Evolutionary conservation across 2,113 vertebrate species (phyloP).

Genomic region (Danionella cerebrum): DNA sequence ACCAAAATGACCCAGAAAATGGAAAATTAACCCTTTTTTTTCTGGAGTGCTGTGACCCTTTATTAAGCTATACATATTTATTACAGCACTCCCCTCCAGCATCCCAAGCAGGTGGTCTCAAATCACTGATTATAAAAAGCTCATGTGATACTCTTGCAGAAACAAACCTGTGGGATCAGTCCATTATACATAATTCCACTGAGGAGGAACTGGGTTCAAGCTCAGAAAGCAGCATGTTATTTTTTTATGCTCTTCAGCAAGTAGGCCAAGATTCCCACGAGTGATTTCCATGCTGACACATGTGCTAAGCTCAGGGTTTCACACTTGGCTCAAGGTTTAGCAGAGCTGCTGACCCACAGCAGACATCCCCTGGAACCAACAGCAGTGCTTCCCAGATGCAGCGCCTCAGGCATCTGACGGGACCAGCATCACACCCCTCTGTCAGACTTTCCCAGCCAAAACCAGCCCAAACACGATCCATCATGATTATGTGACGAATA

Average conservation of each 20-base stretch:
- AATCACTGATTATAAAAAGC: background rate
- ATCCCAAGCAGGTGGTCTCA: too few species aligned
- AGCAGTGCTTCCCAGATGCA: slow-evolving; percentile 59
- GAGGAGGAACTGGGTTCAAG: background rate
- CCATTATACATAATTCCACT: background rate
- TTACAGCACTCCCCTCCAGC: too few species aligned
- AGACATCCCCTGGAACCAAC: slow-evolving; percentile 42
- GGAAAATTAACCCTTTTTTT: too few species aligned
- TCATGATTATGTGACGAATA: slow-evolving; percentile 54
- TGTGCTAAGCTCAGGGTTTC: slow-evolving; percentile 16
- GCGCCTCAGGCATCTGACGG: slow-evolving; percentile 47
- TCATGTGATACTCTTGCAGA: background rate
- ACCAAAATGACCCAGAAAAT: too few species aligned
- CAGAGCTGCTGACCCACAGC: slow-evolving; percentile 34
- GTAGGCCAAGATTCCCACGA: background rate
- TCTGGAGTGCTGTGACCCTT: too few species aligned
- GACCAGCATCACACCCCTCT: slow-evolving; percentile 21
- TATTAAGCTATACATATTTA: too few species aligned
- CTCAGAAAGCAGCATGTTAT: background rate
- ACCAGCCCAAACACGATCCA: slow-evolving; percentile 43
- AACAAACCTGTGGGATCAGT: background rate
- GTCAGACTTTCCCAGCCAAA: slow-evolving; percentile 27
- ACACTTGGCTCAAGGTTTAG: slow-evolving; percentile 5
- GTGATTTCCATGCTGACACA: slow-evolving; percentile 24
- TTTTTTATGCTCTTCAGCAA: background rate